Evolutionary conservation across 2,888 invertebrate species (phyloP).

Genomic region (Cataglyphis altisquamis): DNA sequence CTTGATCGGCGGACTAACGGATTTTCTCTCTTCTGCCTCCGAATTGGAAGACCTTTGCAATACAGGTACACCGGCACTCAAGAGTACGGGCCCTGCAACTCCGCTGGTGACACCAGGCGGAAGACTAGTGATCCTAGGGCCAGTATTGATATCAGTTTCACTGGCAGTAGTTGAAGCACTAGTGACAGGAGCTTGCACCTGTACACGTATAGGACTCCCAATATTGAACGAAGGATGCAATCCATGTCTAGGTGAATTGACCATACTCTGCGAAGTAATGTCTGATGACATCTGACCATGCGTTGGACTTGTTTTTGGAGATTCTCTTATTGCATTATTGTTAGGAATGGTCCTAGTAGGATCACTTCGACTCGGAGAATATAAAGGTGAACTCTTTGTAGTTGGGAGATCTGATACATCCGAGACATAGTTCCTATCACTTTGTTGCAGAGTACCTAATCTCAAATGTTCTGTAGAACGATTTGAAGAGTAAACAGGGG

Average conservation of each 20-base stretch:
- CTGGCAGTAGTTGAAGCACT: slow-evolving; percentile 78
- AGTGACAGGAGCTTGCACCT: slow-evolving; percentile 84
- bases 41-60: slow-evolving; percentile 79
- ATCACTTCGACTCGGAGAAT: slow-evolving; percentile 70
- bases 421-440: slow-evolving; percentile 73
- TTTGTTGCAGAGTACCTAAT: slow-evolving; percentile 72
- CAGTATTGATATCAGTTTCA: slow-evolving; percentile 76
- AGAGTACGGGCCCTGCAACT: slow-evolving; percentile 83
- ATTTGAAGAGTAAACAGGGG: slow-evolving; percentile 79
- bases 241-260: slow-evolving; percentile 74
- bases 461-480: slow-evolving; percentile 77
- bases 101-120: slow-evolving; percentile 85
- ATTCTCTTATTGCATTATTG: slow-evolving; percentile 86
- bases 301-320: slow-evolving; percentile 86
- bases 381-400: slow-evolving; percentile 76
- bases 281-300: slow-evolving; percentile 73
- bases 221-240: slow-evolving; percentile 67
- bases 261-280: slow-evolving; percentile 67
- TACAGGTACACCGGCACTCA: slow-evolving; percentile 83
- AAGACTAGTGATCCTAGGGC: slow-evolving; percentile 83
- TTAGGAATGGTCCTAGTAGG: slow-evolving; percentile 77
- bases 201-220: slow-evolving; percentile 82
- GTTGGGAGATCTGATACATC: slow-evolving; percentile 72
- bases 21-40: slow-evolving; percentile 73
- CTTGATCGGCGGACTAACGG: slow-evolving; percentile 81